Evolutionary conservation across 2,797 vertebrate species (phyloP).

Genomic region (Petrocephalus schoutedeni): DNA sequence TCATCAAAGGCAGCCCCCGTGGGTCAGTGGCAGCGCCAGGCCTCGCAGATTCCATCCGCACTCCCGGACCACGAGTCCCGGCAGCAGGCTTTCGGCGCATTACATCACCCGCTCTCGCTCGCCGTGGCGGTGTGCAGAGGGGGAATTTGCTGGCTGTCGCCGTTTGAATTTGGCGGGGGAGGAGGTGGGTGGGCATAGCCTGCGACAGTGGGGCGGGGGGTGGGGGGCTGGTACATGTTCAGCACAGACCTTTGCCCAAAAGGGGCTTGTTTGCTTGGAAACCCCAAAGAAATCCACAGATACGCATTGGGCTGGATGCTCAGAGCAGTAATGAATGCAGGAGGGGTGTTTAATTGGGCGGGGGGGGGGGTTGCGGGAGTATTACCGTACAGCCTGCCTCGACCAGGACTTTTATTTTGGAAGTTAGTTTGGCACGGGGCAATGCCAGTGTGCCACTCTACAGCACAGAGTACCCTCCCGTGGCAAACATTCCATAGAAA

Average conservation of each 20-base stretch:
- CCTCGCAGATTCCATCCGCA: not conserved
- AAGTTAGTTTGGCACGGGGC: slow-evolving; percentile 33
- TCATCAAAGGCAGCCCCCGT: not conserved
- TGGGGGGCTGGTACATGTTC: not conserved
- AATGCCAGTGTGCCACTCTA: slow-evolving; percentile 37
- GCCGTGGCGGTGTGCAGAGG: not conserved
- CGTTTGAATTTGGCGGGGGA: not conserved
- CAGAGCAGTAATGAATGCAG: not conserved
- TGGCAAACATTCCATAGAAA: slow-evolving; percentile 30
- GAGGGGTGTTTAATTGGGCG: not conserved
- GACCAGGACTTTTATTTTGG: slow-evolving; percentile 31
- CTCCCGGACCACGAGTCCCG: not conserved
- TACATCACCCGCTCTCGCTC: not conserved
- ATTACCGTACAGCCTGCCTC: not conserved
- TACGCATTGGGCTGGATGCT: not conserved
- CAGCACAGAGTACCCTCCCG: slow-evolving; percentile 39
- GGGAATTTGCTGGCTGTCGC: not conserved
- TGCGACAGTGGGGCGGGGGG: not conserved
- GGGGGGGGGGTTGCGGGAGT: not conserved
- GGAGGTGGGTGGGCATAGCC: not conserved
- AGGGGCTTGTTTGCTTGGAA: not conserved
- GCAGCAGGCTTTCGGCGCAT: not conserved
- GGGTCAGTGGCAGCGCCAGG: not conserved
- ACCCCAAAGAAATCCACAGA: not conserved
- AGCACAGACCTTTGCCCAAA: not conserved